phyloP scores from a whole-genome alignment of 2,797 vertebrate genomes.

The Notoglanidium macrostoma region DNA sequence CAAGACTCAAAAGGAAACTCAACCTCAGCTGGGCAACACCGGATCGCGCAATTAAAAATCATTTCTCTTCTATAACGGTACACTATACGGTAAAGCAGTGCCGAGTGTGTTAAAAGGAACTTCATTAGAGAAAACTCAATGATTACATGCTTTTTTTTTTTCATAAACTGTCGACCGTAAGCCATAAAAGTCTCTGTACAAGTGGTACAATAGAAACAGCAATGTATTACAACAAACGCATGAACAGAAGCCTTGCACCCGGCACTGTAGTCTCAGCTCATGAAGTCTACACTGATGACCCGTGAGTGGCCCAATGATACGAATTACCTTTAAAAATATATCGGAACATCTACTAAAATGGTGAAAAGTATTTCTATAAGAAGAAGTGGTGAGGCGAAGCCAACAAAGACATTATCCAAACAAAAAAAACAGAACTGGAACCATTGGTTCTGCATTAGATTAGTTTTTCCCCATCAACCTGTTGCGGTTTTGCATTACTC shows the following conservation, averaged over 20 bases:
- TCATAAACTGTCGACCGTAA: too few species aligned
- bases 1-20: background rate
- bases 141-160: background rate
- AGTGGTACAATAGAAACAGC: background rate
- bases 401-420: background rate
- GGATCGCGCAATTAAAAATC: background rate
- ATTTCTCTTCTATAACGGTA: background rate
- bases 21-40: too few species aligned
- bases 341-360: background rate
- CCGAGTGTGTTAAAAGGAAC: background rate
- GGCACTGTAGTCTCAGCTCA: background rate
- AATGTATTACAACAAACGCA: background rate
- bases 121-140: background rate
- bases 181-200: background rate
- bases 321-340: background rate
- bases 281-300: background rate
- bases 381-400: background rate
- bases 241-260: background rate
- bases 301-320: background rate
- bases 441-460: background rate
- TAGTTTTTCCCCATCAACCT: background rate
- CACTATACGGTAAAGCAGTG: background rate
- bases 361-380: background rate
- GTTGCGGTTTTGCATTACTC: constrained; percentile 53
- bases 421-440: background rate